Evolutionary conservation across 2,888 invertebrate genomes (phyloP).

Genomic region (Uropetala carovei): DNA sequence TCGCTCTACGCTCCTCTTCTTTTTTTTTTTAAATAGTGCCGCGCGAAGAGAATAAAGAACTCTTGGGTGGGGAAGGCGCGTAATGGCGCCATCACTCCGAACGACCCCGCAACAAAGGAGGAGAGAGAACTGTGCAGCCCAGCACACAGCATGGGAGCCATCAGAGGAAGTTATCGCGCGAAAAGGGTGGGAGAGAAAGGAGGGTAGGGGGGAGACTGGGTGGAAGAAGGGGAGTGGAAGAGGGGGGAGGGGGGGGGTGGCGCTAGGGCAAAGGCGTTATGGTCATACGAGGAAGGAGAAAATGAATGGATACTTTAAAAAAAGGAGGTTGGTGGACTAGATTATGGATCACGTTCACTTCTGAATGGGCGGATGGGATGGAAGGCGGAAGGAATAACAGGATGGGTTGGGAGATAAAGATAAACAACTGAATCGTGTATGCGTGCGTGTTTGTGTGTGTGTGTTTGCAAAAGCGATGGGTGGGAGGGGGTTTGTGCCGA

Average conservation of each 20-base stretch:
- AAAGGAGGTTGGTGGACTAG: not conserved
- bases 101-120: conserved; percentile 12
- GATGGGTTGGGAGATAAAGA: conserved; percentile 45
- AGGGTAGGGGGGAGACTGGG: not conserved
- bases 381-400: conserved; percentile 55
- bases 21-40: not conserved
- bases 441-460: not conserved
- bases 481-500: not conserved
- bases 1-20: not conserved
- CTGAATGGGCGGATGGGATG: conserved; percentile 16
- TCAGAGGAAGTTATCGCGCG: not conserved
- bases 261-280: not conserved
- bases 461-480: not conserved
- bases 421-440: conserved; percentile 38
- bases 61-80: not conserved
- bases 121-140: not conserved
- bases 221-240: not conserved
- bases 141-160: not conserved
- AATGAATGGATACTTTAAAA: conserved; percentile 9
- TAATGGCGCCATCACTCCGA: conserved; percentile 14
- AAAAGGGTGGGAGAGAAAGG: conserved; percentile 1
- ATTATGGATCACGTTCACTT: conserved; percentile 3
- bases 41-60: not conserved
- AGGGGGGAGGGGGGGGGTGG: not conserved
- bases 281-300: not conserved